Evolutionary conservation across 2,113 vertebrate species (phyloP), one percentile per base, ranked within the genome.

Genomic region (Ahaetulla prasina): DNA sequence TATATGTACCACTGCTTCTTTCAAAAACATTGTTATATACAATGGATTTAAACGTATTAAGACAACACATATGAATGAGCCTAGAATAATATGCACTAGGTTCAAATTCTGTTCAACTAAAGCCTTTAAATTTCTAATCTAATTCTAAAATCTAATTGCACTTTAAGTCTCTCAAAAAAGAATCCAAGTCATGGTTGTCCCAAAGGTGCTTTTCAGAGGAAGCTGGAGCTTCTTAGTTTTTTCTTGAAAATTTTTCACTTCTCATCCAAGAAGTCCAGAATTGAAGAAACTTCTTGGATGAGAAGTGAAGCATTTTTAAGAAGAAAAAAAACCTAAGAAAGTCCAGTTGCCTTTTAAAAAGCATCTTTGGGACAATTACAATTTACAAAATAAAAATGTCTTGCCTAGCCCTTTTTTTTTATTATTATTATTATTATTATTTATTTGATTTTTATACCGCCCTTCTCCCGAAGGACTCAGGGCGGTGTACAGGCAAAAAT

Each of bases 21-120:
- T 88, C 96, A 96, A 16, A 93, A 97, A 95, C 53, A 96, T 95
- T 87, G 94, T 95, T 54, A 11, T 18, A 45, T 8, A 8, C 8
- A 52, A 18, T 43, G 10, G 50, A 96, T 97, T 96, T 94, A 52
- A 96, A 93, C 85, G 89, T 86, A 90, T 93, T 63, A 94, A 92
- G 95, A 89, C 0, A 9, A 93, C 1, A 86, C 49, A 18, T 55
- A 39, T 85, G 3, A 84, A 49, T 49, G 49, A 35, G 18, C 2
- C 1, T 14, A 57, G 11, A 53, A 86, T 25, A 91, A 63, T 49
- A 14, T 25, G 54, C 16, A 49, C 54, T 63, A 57, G 3, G 47
- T 50, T 87, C 45, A 88, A 30, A 88, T 74, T 53, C 92, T 93
- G 89, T 92, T 86, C 93, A n/a, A 92, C 95, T 94, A 94, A 12